Conservation (phyloP, 2,888 invertebrate genomes). For the Drosophila fungiperda region DNA sequence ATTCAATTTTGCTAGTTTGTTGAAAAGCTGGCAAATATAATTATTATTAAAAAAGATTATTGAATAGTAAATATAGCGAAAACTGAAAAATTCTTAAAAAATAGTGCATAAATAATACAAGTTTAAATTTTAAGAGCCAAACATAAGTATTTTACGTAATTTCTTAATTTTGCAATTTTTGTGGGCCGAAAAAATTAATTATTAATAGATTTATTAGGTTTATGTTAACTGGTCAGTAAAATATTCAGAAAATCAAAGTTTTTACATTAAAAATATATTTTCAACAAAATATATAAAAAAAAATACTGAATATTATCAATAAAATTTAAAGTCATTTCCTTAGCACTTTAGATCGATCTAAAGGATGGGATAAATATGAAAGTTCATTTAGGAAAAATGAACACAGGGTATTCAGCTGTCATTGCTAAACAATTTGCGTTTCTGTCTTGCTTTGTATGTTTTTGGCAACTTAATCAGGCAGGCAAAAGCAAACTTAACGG, state of each 20-base stretch:
- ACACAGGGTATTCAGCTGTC: constrained; percentile 17
- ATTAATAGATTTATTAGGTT: not conserved
- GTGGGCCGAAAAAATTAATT: not conserved
- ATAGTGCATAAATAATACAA: not conserved
- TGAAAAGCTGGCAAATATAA: not conserved
- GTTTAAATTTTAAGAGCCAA: not conserved
- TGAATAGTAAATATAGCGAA: not conserved
- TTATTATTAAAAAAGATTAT: not conserved
- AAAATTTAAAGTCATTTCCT: not conserved
- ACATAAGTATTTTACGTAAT: not conserved
- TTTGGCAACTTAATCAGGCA: constrained; percentile 77
- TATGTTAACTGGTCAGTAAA: not conserved
- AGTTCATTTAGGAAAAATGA: not conserved
- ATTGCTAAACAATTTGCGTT: not conserved
- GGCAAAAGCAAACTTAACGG: constrained; percentile 65
- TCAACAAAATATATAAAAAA: too few species aligned
- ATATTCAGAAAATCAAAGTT: not conserved
- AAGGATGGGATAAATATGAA: not conserved
- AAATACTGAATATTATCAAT: too few species aligned
- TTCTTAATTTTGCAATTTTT: not conserved
- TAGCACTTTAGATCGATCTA: not conserved
- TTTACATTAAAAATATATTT: too few species aligned
- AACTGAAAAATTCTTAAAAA: not conserved
- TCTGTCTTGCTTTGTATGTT: constrained; percentile 51
- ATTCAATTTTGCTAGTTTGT: not conserved